These are phyloP conservation scores for Temnothorax rugatulus DNA, from an alignment of 2,888 invertebrate species.

Conservation along the genomic window DNA sequence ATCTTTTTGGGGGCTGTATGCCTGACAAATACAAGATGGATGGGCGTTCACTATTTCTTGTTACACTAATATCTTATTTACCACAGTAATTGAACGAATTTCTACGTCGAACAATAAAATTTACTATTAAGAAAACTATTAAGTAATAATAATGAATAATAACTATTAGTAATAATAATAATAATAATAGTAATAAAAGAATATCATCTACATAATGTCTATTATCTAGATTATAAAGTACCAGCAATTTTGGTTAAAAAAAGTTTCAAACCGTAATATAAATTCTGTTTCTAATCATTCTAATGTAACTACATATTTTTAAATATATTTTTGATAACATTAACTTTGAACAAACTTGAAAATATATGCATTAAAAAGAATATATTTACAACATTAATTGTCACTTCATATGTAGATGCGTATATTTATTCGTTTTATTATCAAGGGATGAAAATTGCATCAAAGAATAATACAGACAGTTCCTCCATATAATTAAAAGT, in stretches of 20 bases:
- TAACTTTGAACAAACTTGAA: background rate
- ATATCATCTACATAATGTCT: background rate
- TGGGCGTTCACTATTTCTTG: background rate
- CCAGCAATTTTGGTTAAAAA: background rate
- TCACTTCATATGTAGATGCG: background rate
- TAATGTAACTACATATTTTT: background rate
- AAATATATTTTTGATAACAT: background rate
- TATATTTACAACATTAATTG: background rate
- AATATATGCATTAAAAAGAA: background rate
- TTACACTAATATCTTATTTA: background rate
- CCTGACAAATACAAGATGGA: background rate
- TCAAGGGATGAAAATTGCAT: background rate
- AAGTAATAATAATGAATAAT: background rate
- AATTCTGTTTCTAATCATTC: background rate
- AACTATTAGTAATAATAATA: background rate
- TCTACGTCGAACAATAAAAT: background rate
- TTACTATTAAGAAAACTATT: background rate
- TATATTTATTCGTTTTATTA: background rate
- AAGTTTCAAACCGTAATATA: background rate
- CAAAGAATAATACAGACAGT: background rate
- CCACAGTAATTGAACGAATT: background rate
- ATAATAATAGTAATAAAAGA: background rate
- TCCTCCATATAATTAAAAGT: slow-evolving; percentile 36
- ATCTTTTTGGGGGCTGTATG: background rate
- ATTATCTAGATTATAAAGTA: background rate